Base-by-base conservation (phyloP, 2,888 invertebrate genomes). In the Drosophila mercatorum region DNA sequence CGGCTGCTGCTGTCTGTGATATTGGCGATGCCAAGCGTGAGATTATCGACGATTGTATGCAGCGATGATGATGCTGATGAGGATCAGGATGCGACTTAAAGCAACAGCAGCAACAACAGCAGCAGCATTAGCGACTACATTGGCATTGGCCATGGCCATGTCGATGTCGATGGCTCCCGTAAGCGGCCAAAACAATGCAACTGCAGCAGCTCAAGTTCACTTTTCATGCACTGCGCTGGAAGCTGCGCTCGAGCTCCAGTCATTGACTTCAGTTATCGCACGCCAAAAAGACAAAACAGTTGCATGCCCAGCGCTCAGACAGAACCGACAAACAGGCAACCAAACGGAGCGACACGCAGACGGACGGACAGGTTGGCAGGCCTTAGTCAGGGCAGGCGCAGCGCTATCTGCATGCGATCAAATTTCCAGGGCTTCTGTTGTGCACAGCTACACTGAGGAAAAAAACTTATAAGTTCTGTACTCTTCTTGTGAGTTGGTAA, bases 51-150 rank as follows among this genome's bases (percentile, higher is more conserved):
- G 86, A 86, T 86, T 86, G 90, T 86, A 90, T 86, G 86, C 86
- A 90, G 90, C 88, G 86, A 86, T 86, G 86, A 86, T 88, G 86
- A 89, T 89, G 85, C 83, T 85, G 90, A 88, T 86, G 90, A 88
- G 81, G 88, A 80, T 83, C 85, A 68, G 76, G 82, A 73, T 78
- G 76, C 58, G 61, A 58, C 72, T 69, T 26, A 31, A 55, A 56
- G 36, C 56, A 31, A 12, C 43, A 59, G 5, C 72, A 34, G 49
- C n/a, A 68, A 7, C 59, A 49, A 28, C 72, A 55, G 14, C 63
- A 44, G 36, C 58, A 17, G 6, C 28, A 28, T 36, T 36, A 34
- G 62, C 53, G 52, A 17, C 46, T 51, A 63, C 80, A 68, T 49
- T 66, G 69, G 65, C 69, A 68, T 43, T 58, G 67, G 72, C 80